Evolutionary conservation across 2,113 vertebrate species (phyloP).

Genomic region (Laticauda laticaudata): DNA sequence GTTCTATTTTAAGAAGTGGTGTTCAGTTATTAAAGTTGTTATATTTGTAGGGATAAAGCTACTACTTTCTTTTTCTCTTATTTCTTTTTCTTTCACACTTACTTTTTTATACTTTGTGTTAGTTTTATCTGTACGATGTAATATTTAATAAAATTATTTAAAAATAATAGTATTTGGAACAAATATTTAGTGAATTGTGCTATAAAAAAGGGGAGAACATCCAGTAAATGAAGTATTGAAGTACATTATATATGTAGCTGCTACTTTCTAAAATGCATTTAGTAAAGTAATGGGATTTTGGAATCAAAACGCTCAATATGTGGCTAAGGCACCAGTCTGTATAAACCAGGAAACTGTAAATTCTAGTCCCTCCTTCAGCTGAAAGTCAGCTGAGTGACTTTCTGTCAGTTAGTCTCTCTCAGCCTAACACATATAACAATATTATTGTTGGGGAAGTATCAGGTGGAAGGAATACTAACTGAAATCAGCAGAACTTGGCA

Average conservation of each 20-base stretch:
- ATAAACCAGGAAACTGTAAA: background rate
- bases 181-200: background rate
- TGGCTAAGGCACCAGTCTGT: no score
- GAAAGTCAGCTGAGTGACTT: background rate
- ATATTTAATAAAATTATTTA: no score
- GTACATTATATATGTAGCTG: background rate
- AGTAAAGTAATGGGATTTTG: background rate
- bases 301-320: background rate
- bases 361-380: background rate
- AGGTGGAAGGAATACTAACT: background rate
- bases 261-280: background rate
- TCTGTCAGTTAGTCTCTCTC: background rate
- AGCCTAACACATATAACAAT: background rate
- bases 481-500: background rate
- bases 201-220: background rate
- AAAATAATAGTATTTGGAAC: background rate
- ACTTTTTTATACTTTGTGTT: no score
- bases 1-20: background rate
- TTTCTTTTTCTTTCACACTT: background rate
- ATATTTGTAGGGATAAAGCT: background rate
- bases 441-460: background rate
- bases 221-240: background rate
- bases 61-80: background rate
- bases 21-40: background rate
- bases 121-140: no score